These are phyloP conservation scores for Sarcophaga caerulescens DNA, from an alignment of 2,888 invertebrate species.

Conservation along the genomic window DNA sequence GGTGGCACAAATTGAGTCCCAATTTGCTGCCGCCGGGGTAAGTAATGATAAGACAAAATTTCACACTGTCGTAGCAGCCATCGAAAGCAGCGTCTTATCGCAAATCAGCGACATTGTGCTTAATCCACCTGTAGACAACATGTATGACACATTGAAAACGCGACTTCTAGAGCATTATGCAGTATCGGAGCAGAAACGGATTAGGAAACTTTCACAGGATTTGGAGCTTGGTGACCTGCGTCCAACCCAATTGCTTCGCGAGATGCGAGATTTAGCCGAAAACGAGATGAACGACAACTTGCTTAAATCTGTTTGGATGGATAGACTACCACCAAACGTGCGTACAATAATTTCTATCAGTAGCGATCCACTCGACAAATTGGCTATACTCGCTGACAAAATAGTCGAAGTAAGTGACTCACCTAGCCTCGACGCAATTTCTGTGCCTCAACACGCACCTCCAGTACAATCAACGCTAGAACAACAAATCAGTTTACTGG, in stretches of 20 bases:
- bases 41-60: constrained; percentile 70
- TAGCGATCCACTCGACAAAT: not conserved
- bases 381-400: too few relatives aligned
- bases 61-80: constrained; percentile 70
- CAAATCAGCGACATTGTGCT: constrained; percentile 71
- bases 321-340: not conserved
- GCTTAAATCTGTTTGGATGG: not conserved
- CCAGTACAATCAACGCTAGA: too few relatives aligned
- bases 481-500: too few relatives aligned
- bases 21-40: constrained; percentile 66
- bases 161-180: too few relatives aligned
- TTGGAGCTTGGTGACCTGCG: too few relatives aligned
- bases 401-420: too few relatives aligned
- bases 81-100: constrained; percentile 70
- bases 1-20: constrained; percentile 70
- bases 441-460: too few relatives aligned
- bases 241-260: too few relatives aligned
- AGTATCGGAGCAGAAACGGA: too few relatives aligned
- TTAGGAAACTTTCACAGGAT: too few relatives aligned
- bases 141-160: constrained; percentile 41
- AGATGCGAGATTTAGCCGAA: too few relatives aligned
- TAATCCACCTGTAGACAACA: constrained; percentile 61
- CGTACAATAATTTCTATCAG: not conserved
- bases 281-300: not conserved
- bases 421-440: too few relatives aligned